Percentiles rank a stretch among this genome's conserved stretches.
Conservation (phyloP, 2,888 invertebrate genomes). For the Stenchaetothrips biformis region DNA sequence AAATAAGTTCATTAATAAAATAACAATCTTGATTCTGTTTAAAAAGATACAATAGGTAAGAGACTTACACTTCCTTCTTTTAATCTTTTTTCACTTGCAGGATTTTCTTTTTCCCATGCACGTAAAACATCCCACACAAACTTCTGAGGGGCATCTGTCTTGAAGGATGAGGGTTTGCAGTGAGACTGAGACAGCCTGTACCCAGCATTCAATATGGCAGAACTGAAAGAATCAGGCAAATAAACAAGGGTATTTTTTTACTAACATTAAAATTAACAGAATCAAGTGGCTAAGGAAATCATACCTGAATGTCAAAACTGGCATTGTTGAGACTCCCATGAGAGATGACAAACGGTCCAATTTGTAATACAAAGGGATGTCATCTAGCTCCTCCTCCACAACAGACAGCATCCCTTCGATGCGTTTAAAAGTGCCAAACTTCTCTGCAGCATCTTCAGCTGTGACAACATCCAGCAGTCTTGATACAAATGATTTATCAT, state of each 20-base stretch:
- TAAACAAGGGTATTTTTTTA: background rate
- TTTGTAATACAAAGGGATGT: conserved; percentile 83
- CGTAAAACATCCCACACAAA: conserved; percentile 91
- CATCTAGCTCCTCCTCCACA: conserved; percentile 73
- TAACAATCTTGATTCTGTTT: conserved; percentile 25
- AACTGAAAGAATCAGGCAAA: conserved; percentile 54
- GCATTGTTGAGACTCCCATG: background rate
- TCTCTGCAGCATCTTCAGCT: conserved; percentile 44
- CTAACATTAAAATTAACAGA: conserved; percentile 16
- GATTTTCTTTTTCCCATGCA: conserved; percentile 68
- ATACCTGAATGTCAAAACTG: conserved; percentile 60
- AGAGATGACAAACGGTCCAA: conserved; percentile 70
- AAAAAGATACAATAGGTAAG: conserved; percentile 29
- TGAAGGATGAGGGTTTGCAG: conserved; percentile 78
- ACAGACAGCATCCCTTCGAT: conserved; percentile 76
- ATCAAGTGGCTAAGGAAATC: conserved; percentile 2
- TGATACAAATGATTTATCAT: conserved; percentile 70
- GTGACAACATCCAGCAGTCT: conserved; percentile 52
- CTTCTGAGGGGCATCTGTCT: conserved; percentile 82
- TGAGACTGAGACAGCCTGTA: conserved; percentile 91
- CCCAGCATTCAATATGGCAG: conserved; percentile 84
- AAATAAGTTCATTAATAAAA: background rate
- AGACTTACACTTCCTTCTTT: conserved; percentile 39
- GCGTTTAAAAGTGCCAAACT: conserved; percentile 66
- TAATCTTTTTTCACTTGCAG: conserved; percentile 59